Base-by-base conservation (phyloP, 2,888 invertebrate species). In the Diaprepes abbreviatus region DNA sequence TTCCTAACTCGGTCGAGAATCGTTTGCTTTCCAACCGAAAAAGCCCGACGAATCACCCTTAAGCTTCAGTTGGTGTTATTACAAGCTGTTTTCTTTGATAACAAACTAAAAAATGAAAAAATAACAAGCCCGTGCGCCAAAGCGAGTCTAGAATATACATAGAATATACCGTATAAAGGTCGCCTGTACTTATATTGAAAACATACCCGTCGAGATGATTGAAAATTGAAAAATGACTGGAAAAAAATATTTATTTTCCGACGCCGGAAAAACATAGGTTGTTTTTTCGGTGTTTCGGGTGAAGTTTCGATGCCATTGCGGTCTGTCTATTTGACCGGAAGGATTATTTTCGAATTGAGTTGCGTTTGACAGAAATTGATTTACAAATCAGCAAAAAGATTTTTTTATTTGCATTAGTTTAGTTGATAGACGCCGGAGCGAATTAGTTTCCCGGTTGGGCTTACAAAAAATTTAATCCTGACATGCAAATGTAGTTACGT, bases 81-180 rank as follows among this genome's bases (percentile, higher is more conserved):
- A 77, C 77, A 77, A 76, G 75, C 79, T 82, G 81, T 81, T 82
- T 82, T 80, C 79, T 80, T 79, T 81, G 80, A 81, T 81, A 82
- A 81, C 81, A 81, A 76, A 75, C 80, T 80, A 82, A 82, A 82
- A 82, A 82, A 82, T 82, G 82, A 77, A 82, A 82, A 81, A 82
- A 82, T 81, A 82, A 82, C 82, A 82, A 79, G 77, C 35, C 55
- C 12, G 72, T 73, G 60, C 75, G 75, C 74, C 67, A 73, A 75
- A 76, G 73, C 72, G 63, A 71, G 70, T 68, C 71, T 74, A 68
- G 73, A 74, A 74, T 75, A 71, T 64, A 67, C 64, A 72, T 70
- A 74, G 73, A 71, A 66, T 66, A 62, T 66, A 66, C 72, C 59
- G 70, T 72, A 73, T 67, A 72, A 63, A 68, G 67, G 70, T 73